These are phyloP conservation scores for Ictalurus punctatus DNA, from an alignment of 2,113 vertebrate genomes.

Conservation along the genomic window DNA sequence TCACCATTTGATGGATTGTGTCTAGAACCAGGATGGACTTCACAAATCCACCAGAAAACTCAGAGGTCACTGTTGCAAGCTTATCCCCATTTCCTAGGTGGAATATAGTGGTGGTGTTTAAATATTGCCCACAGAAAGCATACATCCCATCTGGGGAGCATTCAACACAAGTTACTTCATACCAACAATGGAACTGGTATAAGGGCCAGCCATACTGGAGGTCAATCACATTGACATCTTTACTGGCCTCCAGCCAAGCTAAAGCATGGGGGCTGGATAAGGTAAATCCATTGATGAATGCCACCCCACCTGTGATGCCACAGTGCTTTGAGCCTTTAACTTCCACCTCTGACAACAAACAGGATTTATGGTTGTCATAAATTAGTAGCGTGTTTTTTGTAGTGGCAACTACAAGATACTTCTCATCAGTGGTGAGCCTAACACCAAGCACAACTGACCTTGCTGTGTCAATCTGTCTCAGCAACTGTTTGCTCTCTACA, in stretches of 20 bases:
- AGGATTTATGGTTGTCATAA: conserved; percentile 97
- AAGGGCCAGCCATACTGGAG: conserved; percentile 95
- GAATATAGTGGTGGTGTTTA: conserved; percentile 93
- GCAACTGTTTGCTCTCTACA: conserved; percentile 87
- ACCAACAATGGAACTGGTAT: conserved; percentile 99
- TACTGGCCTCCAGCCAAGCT: conserved; percentile 97
- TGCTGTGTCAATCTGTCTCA: conserved; percentile 92
- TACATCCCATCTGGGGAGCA: conserved; percentile 93
- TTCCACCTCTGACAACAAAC: conserved; percentile 95
- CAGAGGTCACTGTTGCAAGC: conserved; percentile 90
- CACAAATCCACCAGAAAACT: conserved; percentile 95
- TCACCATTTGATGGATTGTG: conserved; percentile 92
- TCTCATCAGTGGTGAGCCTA: conserved; percentile 88
- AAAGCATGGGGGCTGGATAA: conserved; percentile 92
- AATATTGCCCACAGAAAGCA: conserved; percentile 95
- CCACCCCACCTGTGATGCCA: conserved; percentile 77
- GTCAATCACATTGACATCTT: conserved; percentile 95
- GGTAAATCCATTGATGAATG: conserved; percentile 95
- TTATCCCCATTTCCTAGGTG: conserved; percentile 95
- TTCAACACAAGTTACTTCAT: conserved; percentile 96
- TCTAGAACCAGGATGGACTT: conserved; percentile 95
- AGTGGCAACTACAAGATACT: conserved; percentile 94
- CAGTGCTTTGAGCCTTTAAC: conserved; percentile 93
- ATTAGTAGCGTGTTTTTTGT: conserved; percentile 95
- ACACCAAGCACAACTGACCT: conserved; percentile 93